These are phyloP conservation scores for Trachelus iudaicus DNA, from an alignment of 2,888 invertebrate genomes.

Conservation along the genomic window DNA sequence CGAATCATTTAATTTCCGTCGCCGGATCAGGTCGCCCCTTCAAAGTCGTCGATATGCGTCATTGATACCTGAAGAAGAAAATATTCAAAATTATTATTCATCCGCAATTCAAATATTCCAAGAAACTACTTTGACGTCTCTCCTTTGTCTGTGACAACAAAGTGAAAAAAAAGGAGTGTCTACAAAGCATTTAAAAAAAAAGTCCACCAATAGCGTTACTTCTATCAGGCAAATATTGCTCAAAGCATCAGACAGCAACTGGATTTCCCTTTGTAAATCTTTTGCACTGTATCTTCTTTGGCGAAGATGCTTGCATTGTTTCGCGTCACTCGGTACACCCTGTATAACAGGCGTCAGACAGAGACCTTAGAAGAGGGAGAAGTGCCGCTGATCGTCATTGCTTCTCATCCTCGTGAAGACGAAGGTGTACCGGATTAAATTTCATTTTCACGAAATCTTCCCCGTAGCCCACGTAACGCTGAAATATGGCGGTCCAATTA, in stretches of 20 bases:
- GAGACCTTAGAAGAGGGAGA: neutral
- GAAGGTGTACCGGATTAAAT: neutral
- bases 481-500: constrained; percentile 27
- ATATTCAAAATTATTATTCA: neutral
- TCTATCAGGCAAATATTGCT: neutral
- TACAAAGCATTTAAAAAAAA: no score
- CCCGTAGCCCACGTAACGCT: neutral
- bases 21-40: neutral
- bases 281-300: neutral
- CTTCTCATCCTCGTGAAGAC: neutral
- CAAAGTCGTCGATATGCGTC: neutral
- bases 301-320: no score
- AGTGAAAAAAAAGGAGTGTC: neutral
- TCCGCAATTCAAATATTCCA: neutral
- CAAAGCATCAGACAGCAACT: neutral
- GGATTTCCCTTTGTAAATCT: neutral
- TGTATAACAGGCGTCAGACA: neutral
- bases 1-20: neutral
- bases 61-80: neutral
- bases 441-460: neutral
- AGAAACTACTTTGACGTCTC: neutral
- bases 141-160: neutral
- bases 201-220: neutral
- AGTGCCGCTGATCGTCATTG: neutral
- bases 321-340: neutral